phyloP scores from a whole-genome alignment of 35 echinoderm and acorn worm genomes.

The Ophiothrix spiculata region DNA sequence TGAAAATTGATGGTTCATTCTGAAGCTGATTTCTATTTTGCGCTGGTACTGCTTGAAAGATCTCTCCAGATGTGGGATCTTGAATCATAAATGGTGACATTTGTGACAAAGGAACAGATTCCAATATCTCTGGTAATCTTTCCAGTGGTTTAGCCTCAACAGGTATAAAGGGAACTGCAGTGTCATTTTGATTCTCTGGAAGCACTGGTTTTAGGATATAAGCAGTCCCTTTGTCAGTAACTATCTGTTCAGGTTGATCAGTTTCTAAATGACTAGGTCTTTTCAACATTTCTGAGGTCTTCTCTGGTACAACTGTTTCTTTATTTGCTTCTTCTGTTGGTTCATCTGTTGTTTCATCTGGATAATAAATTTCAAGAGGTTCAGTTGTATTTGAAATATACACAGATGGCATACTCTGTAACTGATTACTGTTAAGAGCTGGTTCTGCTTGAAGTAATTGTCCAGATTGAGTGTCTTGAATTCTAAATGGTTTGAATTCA shows the following conservation, averaged over 20 bases:
- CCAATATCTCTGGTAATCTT: background rate
- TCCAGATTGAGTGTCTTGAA: conserved; percentile 50
- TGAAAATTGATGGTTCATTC: conserved; percentile 2
- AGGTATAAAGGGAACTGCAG: background rate
- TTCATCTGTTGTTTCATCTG: background rate
- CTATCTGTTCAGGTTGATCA: conserved; percentile 22
- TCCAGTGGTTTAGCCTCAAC: background rate
- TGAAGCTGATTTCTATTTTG: conserved; percentile 23
- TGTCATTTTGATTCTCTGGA: background rate
- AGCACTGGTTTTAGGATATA: conserved; percentile 29
- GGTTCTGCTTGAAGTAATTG: conserved; percentile 37
- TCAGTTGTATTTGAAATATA: conserved; percentile 15
- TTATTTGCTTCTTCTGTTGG: background rate
- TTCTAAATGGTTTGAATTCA: conserved; percentile 18
- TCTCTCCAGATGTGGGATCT: conserved; percentile 16
- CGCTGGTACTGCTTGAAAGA: conserved; percentile 42
- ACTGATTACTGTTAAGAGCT: conserved; percentile 30
- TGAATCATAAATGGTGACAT: background rate
- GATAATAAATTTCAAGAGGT: conserved; percentile 21
- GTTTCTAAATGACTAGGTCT: background rate
- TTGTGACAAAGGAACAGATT: background rate
- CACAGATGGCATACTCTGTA: conserved; percentile 24
- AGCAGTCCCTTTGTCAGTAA: conserved; percentile 49
- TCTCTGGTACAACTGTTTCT: conserved; percentile 12
- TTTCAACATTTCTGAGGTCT: background rate